Conservation (phyloP, 1,140 invertebrate species). For the Solen grandis region DNA sequence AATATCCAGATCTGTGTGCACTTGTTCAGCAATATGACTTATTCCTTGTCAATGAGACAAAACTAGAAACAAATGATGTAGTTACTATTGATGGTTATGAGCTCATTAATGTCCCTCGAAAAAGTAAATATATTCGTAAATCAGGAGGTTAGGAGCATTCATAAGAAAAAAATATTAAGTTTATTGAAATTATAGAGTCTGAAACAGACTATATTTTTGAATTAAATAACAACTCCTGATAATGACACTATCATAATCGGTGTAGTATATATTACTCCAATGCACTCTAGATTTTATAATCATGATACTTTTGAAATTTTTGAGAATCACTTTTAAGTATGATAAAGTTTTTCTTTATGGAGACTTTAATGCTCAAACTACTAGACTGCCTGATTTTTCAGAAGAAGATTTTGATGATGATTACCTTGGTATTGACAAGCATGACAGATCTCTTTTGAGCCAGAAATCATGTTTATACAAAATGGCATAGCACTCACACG, state of each 20-base stretch:
- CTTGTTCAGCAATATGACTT: background rate
- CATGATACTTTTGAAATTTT: background rate
- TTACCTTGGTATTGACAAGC: background rate
- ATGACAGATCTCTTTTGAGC: background rate
- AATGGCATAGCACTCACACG: background rate
- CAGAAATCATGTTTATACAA: background rate
- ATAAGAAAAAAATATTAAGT: background rate
- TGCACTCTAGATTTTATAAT: background rate
- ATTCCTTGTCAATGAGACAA: background rate
- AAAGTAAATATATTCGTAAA: constrained; percentile 1
- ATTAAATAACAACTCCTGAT: background rate
- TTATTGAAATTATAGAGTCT: background rate
- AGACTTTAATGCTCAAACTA: background rate
- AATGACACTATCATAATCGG: background rate
- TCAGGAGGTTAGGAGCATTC: background rate
- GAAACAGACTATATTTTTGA: background rate
- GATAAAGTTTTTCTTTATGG: background rate
- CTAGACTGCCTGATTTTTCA: background rate
- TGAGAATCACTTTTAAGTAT: background rate
- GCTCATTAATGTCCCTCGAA: too few relatives aligned
- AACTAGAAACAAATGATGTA: background rate
- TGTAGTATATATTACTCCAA: background rate
- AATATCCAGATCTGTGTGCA: background rate
- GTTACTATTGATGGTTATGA: background rate
- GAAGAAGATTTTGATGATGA: background rate